These are phyloP conservation scores for Chascanopsetta lugubris DNA, from an alignment of 2,113 vertebrate species.

Conservation along the genomic window DNA sequence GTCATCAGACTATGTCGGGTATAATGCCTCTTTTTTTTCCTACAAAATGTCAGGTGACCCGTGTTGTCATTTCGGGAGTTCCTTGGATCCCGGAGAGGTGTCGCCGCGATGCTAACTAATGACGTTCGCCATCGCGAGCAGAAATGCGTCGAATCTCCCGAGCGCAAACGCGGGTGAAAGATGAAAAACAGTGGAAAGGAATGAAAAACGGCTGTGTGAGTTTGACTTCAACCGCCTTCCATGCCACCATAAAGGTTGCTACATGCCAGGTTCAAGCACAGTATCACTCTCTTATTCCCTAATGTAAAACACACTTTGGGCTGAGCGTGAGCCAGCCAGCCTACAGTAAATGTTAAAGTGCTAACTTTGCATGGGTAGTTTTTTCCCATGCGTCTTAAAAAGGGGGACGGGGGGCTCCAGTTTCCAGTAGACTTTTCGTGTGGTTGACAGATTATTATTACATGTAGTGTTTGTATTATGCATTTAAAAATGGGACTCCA, in stretches of 20 bases:
- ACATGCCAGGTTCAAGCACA: slow-evolving; percentile 78
- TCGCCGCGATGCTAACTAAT: slow-evolving; percentile 18
- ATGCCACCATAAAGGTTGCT: slow-evolving; percentile 78
- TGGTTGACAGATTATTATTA: slow-evolving; percentile 22
- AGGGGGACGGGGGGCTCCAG: not conserved
- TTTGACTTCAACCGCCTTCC: slow-evolving; percentile 72
- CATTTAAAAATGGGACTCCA: too few relatives aligned
- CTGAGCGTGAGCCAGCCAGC: slow-evolving; percentile 25
- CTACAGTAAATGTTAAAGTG: slow-evolving; percentile 37
- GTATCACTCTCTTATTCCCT: slow-evolving; percentile 74
- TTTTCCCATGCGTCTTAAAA: slow-evolving; percentile 24
- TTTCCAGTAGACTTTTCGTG: slow-evolving; percentile 4
- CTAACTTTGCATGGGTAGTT: slow-evolving; percentile 31
- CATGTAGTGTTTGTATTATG: too few relatives aligned
- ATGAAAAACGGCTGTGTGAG: slow-evolving; percentile 77
- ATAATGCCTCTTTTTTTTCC: slow-evolving; percentile 22
- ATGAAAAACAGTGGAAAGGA: slow-evolving; percentile 71
- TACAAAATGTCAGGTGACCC: slow-evolving; percentile 39
- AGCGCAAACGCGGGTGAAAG: slow-evolving; percentile 52
- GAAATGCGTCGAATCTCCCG: slow-evolving; percentile 47
- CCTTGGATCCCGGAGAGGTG: slow-evolving; percentile 33
- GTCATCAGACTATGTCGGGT: slow-evolving; percentile 42
- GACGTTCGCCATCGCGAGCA: slow-evolving; percentile 49
- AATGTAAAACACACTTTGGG: slow-evolving; percentile 76
- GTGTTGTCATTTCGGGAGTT: slow-evolving; percentile 8